Base-by-base conservation (phyloP, 2,113 vertebrate species). In the Alosa alosa region DNA sequence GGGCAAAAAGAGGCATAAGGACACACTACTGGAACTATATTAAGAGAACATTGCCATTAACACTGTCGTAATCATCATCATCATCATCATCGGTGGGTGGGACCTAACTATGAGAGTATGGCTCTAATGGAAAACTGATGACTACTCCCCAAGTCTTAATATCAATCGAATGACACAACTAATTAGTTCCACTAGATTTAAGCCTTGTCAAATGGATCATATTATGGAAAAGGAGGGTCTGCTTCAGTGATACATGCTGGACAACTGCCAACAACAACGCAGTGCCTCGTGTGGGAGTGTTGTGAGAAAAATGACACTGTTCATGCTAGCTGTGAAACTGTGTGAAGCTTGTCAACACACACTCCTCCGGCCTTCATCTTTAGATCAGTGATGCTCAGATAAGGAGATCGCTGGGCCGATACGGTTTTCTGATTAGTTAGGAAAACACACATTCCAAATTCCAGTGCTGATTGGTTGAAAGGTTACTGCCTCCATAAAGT, bases 201-300 rank as follows among this genome's bases (percentile, higher is more conserved):
- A 57, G 31, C 52, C n/a, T 49, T 84, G 75, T 83, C 81, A 75
- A 82, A 84, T 50, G 84, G 68, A 52, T 81, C 36, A 52, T 55
- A 17, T 39, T 52, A 25, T n/a, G 75, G 8, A 44, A 17, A 52
- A 55, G 72, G 72, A 4, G 72, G 72, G 31, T 72, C 64, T 49
- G 84, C 72, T 83, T 88, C 68, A 39, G 47, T 44, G 36, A 57
- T 68, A 41, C 72, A 50, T 60, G 50, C 50, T 81, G 82, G 44
- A 85, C 6, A n/a, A 10, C 72, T 83, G 72, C 72, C 72, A 78
- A 78, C 13, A 41, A 78, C 11, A 78, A 78, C 72, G 17, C 13
- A 17, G 25, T 39, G 20, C 31, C 72, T 78, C 72, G 39, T 36
- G 9, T 15, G 36, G 72, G 72, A 78, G 72, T 39, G 36, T 6